phyloP scores from a whole-genome alignment of 2,797 vertebrate genomes.

The Chelmon rostratus region DNA sequence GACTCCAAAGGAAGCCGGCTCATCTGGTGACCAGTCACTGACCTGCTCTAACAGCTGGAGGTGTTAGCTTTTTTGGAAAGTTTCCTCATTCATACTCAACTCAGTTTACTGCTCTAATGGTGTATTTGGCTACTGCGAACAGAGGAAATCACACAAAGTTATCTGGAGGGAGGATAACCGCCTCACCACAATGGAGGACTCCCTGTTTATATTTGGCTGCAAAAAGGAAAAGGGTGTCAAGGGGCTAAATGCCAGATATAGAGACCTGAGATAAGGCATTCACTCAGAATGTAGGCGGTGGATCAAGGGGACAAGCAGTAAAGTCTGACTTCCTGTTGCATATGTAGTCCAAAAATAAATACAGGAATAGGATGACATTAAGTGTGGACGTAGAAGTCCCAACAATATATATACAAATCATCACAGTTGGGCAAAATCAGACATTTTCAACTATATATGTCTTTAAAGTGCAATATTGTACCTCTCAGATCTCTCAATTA shows the following conservation, averaged over 20 bases:
- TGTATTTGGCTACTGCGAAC: constrained; percentile 69
- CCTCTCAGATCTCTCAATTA: background rate
- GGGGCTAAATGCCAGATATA: constrained; percentile 64
- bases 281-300: constrained; percentile 20
- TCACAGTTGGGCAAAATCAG: background rate
- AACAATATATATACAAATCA: constrained; percentile 18
- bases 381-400: constrained; percentile 22
- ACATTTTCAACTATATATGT: background rate
- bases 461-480: background rate
- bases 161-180: constrained; percentile 59
- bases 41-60: constrained; percentile 66
- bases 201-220: constrained; percentile 71
- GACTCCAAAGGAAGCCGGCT: constrained; percentile 56
- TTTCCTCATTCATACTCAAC: constrained; percentile 56
- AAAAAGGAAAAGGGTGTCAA: constrained; percentile 78
- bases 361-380: constrained; percentile 16
- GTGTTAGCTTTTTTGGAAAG: constrained; percentile 31
- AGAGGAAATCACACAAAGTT: constrained; percentile 71
- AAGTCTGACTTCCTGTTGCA: constrained; percentile 58
- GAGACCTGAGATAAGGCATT: constrained; percentile 68
- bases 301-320: constrained; percentile 42
- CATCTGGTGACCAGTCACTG: constrained; percentile 71
- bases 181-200: constrained; percentile 51
- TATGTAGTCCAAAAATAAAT: constrained; percentile 31
- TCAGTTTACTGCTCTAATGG: constrained; percentile 72